Evolutionary conservation across 1,140 invertebrate genomes (phyloP), one percentile per base, ranked within the genome.

Genomic region (Scaptomyza graminum): DNA sequence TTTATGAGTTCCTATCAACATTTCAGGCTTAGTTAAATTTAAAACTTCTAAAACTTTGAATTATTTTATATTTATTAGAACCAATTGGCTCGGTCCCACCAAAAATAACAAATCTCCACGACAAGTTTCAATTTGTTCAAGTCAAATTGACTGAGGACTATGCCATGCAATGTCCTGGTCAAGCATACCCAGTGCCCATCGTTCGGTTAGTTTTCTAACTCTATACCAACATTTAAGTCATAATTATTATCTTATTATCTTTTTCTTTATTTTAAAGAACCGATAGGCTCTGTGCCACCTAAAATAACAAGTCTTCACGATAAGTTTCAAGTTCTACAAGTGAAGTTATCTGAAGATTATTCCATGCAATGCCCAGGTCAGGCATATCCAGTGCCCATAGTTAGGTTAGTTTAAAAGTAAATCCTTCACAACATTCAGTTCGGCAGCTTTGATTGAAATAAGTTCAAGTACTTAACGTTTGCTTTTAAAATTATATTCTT

Each of bases 11-110:
- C 50, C 54, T 50, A 12, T 57, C 72, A 80, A 61, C 57, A 60
- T 68, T 59, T 22, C 11, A 43, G 51, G 34, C 18, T 46, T 9
- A 8, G 5, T 7, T 28, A 12, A 13, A 16, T n/a, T 7, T 5
- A 4, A 3, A 25, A 5, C 1, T 39, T 28, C 46, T 4, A 18
- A 22, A 41, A 41, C 39, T 12, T 49, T 12, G 39, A 3, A 22
- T 25, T 9, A 65, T 91, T 70, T 39, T 54, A 8, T 9, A 92
- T 3, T 22, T 11, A 16, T 6, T n/a, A 95, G 95, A 95, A 91
- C 95, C 95, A 12, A 93, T 95, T 84, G 94, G 94, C 81, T 95
- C 93, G 83, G 94, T 94, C 80, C 93, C 94, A 44, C 95, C 95
- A 41, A 95, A 94, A 91, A 93, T 95, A 43, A 92, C 93, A 92